Base-by-base conservation (phyloP, 2,888 invertebrate genomes). In the Xanthorhoe designata region DNA sequence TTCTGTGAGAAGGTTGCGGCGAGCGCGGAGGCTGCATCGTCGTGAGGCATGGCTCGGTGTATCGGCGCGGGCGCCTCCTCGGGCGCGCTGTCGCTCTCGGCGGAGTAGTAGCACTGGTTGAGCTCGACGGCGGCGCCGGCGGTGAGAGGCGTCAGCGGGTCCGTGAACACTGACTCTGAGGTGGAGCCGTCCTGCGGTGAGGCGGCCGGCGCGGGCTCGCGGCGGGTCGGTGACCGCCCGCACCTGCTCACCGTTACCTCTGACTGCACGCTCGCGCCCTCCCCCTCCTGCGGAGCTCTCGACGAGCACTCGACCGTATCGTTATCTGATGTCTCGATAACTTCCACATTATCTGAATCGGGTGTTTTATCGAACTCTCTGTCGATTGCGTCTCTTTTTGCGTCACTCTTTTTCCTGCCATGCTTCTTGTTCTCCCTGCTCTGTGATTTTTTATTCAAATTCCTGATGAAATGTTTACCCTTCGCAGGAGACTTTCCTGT, bases 151-250 rank as follows among this genome's bases (percentile, higher is more conserved):
- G 94, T 94, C 75, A 95, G 91, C 75, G 96, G 95, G 87, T 96
- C 96, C 76, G 96, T 96, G 91, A 96, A 96, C 86, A 96, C 95
- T 82, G 96, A 96, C 86, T 96, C 96, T 72, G 96, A 95, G 79
- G 94, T 95, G 76, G 96, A 96, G 72, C 94, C 94, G 81, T 91
- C 94, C 80, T 92, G 94, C 75, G 94, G 94, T 74, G 89, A 87
- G 77, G 78, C 80, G 75, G 79, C 78, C 74, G 77, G 80, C 80
- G 83, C 77, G 75, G 79, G 83, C 79, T 80, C 83, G 83, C 83
- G 87, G 83, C 86, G 89, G 93, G 92, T 93, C 93, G 91, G 83
- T 89, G 93, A 88, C 90, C 90, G 90, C 82, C 78, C 84, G 88
- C 90, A 88, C 87, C 89, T 89, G 90, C 86, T 83, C 86, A 86